phyloP scores from a whole-genome alignment of 1,140 invertebrate species.

The Brachionus rubens region DNA sequence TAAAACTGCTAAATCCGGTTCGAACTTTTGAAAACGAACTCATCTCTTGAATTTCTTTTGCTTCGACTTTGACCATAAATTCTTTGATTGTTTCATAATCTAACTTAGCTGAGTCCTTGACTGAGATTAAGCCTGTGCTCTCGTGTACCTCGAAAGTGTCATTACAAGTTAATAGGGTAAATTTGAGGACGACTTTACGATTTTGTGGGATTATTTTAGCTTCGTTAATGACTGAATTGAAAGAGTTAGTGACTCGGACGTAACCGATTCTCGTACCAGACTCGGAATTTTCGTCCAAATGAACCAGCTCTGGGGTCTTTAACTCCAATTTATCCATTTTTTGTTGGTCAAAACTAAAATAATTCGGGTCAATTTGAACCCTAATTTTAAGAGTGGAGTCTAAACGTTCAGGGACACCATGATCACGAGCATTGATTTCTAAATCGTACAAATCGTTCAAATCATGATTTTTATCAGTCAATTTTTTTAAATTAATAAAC shows the following conservation, averaged over 20 bases:
- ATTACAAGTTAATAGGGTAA: conserved; percentile 24
- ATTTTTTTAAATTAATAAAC: conserved; percentile 1
- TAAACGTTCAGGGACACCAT: not conserved
- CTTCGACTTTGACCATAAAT: conserved; percentile 10
- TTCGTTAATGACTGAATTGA: conserved; percentile 1
- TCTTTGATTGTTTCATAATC: conserved; percentile 16
- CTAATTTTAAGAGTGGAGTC: not conserved
- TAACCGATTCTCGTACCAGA: conserved; percentile 22
- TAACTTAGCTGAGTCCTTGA: not conserved
- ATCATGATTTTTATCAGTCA: conserved; percentile 17
- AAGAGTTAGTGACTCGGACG: conserved; percentile 10
- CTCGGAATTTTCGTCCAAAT: conserved; percentile 30
- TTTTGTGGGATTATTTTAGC: not conserved
- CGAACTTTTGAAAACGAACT: conserved; percentile 30
- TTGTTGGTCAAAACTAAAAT: conserved; percentile 30
- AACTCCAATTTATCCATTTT: not conserved
- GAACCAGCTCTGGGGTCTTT: not conserved
- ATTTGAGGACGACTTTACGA: not conserved
- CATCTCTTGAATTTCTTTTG: not conserved
- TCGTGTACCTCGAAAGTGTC: conserved; percentile 28
- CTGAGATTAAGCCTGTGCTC: not conserved
- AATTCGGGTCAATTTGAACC: conserved; percentile 35
- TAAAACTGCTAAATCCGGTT: conserved; percentile 6
- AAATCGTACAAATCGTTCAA: conserved; percentile 12
- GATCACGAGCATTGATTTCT: not conserved